These are phyloP conservation scores for Acromyrmex heyeri DNA, from an alignment of 1,140 invertebrate genomes.

Conservation along the genomic window DNA sequence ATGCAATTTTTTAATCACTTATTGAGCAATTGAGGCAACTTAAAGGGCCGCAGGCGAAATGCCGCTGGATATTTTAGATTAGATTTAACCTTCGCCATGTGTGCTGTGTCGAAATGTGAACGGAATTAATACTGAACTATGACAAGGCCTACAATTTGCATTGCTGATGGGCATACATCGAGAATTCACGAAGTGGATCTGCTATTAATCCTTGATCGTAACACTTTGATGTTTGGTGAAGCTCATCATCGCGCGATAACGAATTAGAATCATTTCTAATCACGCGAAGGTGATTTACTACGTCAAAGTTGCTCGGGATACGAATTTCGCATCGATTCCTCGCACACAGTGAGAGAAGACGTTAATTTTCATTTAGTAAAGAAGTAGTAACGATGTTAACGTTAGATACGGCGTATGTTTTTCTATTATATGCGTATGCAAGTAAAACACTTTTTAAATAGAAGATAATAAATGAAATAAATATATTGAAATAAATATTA, in stretches of 20 bases:
- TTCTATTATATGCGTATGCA: neutral
- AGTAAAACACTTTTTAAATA: neutral
- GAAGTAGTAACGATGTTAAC: no score
- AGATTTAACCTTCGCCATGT: conserved; percentile 27
- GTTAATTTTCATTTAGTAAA: neutral
- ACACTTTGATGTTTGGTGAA: conserved; percentile 5
- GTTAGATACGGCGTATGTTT: neutral
- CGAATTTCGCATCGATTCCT: neutral
- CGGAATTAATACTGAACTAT: conserved; percentile 22
- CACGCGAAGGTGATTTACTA: conserved; percentile 47
- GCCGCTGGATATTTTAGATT: conserved; percentile 18
- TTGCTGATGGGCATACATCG: conserved; percentile 31
- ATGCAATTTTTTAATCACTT: neutral
- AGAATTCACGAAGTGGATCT: conserved; percentile 16
- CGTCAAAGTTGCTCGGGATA: neutral
- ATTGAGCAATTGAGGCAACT: neutral
- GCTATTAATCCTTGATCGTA: conserved; percentile 28
- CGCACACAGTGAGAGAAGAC: neutral
- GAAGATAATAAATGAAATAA: neutral
- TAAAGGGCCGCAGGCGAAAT: neutral
- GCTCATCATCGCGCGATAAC: conserved; percentile 26
- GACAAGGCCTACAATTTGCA: conserved; percentile 44
- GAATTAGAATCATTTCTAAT: conserved; percentile 45
- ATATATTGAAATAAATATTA: neutral
- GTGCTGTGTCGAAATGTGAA: conserved; percentile 28